These are phyloP conservation scores for Azemiops feae DNA, from an alignment of 2,113 vertebrate genomes.

Conservation along the genomic window DNA sequence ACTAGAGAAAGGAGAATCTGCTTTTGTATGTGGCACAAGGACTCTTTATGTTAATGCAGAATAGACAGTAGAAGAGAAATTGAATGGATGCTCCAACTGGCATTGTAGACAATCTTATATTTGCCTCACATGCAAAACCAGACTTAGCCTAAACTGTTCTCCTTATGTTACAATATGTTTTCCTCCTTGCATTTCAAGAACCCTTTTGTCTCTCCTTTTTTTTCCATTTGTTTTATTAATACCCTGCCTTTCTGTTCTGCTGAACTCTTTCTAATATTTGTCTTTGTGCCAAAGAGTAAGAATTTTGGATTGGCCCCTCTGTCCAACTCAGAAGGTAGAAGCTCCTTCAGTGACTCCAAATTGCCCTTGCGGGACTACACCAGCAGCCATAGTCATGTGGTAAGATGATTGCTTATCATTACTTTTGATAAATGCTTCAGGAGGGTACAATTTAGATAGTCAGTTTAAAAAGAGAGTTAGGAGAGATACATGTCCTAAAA, in stretches of 20 bases:
- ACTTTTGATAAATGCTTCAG: not conserved
- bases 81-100: not conserved
- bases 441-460: not conserved
- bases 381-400: conserved; percentile 69
- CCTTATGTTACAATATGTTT: not conserved
- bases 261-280: conserved; percentile 2
- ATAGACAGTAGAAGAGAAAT: not conserved
- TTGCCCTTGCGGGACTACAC: conserved; percentile 75
- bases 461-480: not conserved
- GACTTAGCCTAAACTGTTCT: not conserved
- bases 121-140: not conserved
- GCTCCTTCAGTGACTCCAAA: conserved; percentile 73
- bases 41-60: no score
- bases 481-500: not conserved
- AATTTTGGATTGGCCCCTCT: conserved; percentile 20
- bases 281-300: conserved; percentile 60
- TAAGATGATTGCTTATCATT: conserved; percentile 60
- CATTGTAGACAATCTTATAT: not conserved
- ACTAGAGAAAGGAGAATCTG: not conserved
- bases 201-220: not conserved
- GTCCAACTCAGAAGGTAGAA: conserved; percentile 37
- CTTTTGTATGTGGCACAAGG: no score
- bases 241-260: not conserved
- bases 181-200: not conserved
- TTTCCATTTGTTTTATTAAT: not conserved